Evolutionary conservation across 2,888 invertebrate genomes (phyloP).

Genomic region (Thecophora atra): DNA sequence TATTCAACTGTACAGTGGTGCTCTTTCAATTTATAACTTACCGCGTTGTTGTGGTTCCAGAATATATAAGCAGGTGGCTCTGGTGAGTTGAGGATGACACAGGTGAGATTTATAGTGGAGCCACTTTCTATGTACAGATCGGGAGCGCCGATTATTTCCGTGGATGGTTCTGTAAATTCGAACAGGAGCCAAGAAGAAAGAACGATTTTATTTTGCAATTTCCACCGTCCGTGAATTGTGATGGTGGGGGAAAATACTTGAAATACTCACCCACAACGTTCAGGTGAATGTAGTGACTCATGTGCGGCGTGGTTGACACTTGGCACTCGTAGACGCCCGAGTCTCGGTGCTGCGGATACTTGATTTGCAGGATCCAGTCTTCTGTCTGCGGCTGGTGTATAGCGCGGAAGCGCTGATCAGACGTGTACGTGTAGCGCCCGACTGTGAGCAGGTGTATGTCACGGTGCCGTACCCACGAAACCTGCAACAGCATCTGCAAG

Average conservation of each 20-base stretch:
- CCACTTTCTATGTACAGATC: slow-evolving; percentile 93
- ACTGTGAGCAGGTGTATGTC: slow-evolving; percentile 91
- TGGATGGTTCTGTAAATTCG: slow-evolving; percentile 81
- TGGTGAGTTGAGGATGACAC: slow-evolving; percentile 89
- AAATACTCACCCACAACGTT: slow-evolving; percentile 86
- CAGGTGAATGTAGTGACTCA: slow-evolving; percentile 90
- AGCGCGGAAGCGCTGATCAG: slow-evolving; percentile 89
- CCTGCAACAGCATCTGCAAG: slow-evolving; percentile 75
- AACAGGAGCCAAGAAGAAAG: not conserved
- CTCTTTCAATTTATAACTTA: slow-evolving; percentile 70
- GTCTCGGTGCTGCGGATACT: slow-evolving; percentile 90
- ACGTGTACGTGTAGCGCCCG: slow-evolving; percentile 90
- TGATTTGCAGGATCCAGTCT: slow-evolving; percentile 93
- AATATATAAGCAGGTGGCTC: slow-evolving; percentile 93
- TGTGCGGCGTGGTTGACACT: slow-evolving; percentile 91
- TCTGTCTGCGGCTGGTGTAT: slow-evolving; percentile 86
- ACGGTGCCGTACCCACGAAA: slow-evolving; percentile 90
- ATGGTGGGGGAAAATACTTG: not conserved
- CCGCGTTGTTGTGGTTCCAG: slow-evolving; percentile 94
- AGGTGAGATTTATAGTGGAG: slow-evolving; percentile 93
- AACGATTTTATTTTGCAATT: not conserved
- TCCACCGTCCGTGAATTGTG: too few species aligned
- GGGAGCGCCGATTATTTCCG: slow-evolving; percentile 90
- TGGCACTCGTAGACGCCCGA: slow-evolving; percentile 92
- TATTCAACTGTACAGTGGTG: too few species aligned